A percentile compares a stretch with the other conserved stretches of the same genome.
These are phyloP conservation scores for Plutomurus gul DNA, from an alignment of 1,140 invertebrate species.

Conservation along the genomic window DNA sequence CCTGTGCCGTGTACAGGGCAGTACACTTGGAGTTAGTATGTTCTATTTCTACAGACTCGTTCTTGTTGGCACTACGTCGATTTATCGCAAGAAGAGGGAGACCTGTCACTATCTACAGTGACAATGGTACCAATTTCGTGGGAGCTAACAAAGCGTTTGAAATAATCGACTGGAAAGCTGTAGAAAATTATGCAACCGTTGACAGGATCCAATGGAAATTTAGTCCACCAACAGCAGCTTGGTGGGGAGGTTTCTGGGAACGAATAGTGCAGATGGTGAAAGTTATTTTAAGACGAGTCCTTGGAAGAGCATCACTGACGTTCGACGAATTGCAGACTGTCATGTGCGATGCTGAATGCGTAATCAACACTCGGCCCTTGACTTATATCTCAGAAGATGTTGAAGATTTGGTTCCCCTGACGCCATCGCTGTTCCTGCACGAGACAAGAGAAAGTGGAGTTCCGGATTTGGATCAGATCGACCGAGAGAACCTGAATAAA, in stretches of 20 bases:
- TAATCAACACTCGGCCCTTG: conserved; percentile 57
- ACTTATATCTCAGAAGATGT: conserved; percentile 56
- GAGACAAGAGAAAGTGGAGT: neutral
- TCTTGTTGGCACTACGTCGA: conserved; percentile 49
- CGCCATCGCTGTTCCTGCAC: conserved; percentile 54
- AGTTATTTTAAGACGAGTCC: conserved; percentile 52
- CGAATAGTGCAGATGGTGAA: conserved; percentile 9
- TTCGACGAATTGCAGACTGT: neutral
- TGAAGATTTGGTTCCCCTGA: conserved; percentile 51
- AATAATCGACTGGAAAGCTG: conserved; percentile 28
- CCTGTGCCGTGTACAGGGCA: conserved; percentile 56
- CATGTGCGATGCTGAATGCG: neutral
- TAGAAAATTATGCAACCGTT: neutral
- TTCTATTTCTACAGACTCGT: conserved; percentile 48
- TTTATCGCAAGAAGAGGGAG: conserved; percentile 53
- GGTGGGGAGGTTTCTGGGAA: conserved; percentile 42
- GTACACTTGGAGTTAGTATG: conserved; percentile 55
- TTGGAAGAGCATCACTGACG: neutral
- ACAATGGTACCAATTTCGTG: conserved; percentile 54
- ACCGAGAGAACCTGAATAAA: neutral
- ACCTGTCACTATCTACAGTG: conserved; percentile 45
- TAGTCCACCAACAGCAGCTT: conserved; percentile 17
- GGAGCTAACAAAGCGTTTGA: neutral
- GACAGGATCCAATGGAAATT: conserved; percentile 14
- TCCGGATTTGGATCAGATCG: neutral